Conservation (phyloP, 1,140 invertebrate species). For the Drosophila tsacasi region DNA sequence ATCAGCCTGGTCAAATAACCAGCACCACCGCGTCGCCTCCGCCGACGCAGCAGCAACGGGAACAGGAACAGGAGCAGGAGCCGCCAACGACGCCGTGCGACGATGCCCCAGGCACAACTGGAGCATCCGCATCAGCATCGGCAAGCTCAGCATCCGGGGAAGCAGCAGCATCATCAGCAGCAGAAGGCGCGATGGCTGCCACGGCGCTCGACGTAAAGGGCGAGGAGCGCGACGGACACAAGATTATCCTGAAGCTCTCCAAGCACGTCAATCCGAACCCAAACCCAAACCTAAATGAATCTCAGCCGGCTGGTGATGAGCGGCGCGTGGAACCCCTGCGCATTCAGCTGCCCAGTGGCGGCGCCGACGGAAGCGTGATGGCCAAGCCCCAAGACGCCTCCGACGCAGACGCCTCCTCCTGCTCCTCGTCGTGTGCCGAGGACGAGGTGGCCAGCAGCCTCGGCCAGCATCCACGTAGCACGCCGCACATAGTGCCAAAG, state of each 20-base stretch:
- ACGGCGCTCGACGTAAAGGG: slow-evolving; percentile 66
- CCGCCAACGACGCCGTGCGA: slow-evolving; percentile 34
- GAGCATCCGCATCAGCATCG: slow-evolving; percentile 23
- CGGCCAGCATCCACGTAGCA: slow-evolving; percentile 38
- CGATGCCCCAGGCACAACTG: slow-evolving; percentile 56
- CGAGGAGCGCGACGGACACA: slow-evolving; percentile 63
- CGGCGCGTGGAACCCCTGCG: slow-evolving; percentile 71
- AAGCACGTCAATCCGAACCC: slow-evolving; percentile 49
- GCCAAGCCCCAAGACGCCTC: slow-evolving; percentile 52
- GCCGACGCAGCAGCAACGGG: slow-evolving; percentile 51
- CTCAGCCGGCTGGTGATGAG: slow-evolving; percentile 63
- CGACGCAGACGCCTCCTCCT: slow-evolving; percentile 67
- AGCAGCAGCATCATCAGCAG: slow-evolving; percentile 18
- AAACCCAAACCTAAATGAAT: slow-evolving; percentile 56
- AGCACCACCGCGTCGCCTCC: slow-evolving; percentile 78
- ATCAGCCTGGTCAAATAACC: slow-evolving; percentile 70
- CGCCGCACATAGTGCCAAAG: slow-evolving; percentile 81
- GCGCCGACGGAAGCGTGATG: slow-evolving; percentile 29
- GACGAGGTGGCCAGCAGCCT: slow-evolving; percentile 52
- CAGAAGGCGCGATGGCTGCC: slow-evolving; percentile 56
- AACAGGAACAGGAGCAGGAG: slow-evolving; percentile 18
- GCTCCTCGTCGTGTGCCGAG: slow-evolving; percentile 75
- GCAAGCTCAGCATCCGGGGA: slow-evolving; percentile 29
- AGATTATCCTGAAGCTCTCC: slow-evolving; percentile 78
- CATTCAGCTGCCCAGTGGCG: slow-evolving; percentile 59